A percentile compares a stretch with the other conserved stretches of the same genome.
Conservation (phyloP, 2,888 invertebrate genomes). For the Chloroclystis v-ata region DNA sequence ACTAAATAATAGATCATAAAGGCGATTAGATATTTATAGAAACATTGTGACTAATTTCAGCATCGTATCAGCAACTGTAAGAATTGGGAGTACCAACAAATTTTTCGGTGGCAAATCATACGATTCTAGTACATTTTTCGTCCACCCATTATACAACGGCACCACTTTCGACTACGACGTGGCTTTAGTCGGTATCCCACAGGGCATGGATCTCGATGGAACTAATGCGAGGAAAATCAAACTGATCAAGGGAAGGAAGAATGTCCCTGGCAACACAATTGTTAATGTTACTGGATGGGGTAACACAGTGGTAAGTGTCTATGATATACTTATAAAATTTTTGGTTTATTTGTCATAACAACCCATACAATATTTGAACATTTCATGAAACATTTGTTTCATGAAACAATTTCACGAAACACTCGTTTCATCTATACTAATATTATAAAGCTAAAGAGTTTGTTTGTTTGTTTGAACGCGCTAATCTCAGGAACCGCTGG, state of each 20-base stretch:
- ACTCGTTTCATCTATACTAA: too few species aligned
- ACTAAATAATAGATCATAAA: too few species aligned
- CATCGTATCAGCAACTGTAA: constrained; percentile 35
- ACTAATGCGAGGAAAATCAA: constrained; percentile 16
- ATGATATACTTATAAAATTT: too few species aligned
- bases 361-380: too few species aligned
- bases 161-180: constrained; percentile 25
- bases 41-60: constrained; percentile 28
- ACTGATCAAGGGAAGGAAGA: constrained; percentile 13
- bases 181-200: constrained; percentile 15
- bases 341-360: too few species aligned
- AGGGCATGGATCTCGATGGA: constrained; percentile 25
- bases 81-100: constrained; percentile 52
- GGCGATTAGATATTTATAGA: too few species aligned
- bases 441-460: too few species aligned
- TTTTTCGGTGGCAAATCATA: constrained; percentile 25
- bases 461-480: too few species aligned
- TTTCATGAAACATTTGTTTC: too few species aligned
- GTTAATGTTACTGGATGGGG: constrained; percentile 37
- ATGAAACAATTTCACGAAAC: too few species aligned
- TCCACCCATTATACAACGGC: constrained; percentile 21
- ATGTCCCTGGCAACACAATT: constrained; percentile 11
- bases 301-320: constrained; percentile 24
- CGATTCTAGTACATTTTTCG: constrained; percentile 5
- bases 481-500: too few species aligned